These are phyloP conservation scores for Pseudopleuronectes americanus DNA, from an alignment of 2,797 vertebrate genomes.

Conservation along the genomic window DNA sequence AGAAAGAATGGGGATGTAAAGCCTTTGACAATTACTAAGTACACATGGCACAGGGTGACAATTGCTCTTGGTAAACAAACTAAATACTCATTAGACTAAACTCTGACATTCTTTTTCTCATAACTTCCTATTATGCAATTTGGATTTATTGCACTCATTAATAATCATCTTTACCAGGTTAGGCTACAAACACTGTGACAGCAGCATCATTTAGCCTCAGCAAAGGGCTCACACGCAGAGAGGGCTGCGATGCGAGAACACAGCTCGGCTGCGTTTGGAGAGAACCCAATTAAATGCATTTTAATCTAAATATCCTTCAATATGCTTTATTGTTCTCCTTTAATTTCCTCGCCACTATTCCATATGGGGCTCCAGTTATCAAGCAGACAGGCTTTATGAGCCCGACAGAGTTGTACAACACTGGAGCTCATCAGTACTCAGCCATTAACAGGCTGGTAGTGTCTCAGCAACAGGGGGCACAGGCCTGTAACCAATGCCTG, in stretches of 20 bases:
- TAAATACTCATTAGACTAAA: constrained; percentile 78
- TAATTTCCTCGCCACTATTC: constrained; percentile 72
- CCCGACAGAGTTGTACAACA: constrained; percentile 46
- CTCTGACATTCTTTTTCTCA: constrained; percentile 76
- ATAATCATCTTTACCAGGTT: constrained; percentile 96
- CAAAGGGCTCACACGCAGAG: constrained; percentile 81
- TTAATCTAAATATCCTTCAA: constrained; percentile 82
- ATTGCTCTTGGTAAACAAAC: constrained; percentile 82
- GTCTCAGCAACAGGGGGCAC: constrained; percentile 49
- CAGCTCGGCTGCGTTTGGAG: constrained; percentile 65
- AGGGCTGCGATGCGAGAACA: constrained; percentile 87
- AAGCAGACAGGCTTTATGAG: constrained; percentile 73
- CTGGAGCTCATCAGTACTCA: constrained; percentile 60
- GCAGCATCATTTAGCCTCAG: constrained; percentile 89
- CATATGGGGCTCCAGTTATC: constrained; percentile 71
- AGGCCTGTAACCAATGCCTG: constrained; percentile 39
- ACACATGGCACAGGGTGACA: constrained; percentile 61
- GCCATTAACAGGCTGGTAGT: constrained; percentile 55
- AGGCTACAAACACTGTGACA: constrained; percentile 87
- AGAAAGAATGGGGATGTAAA: constrained; percentile 69
- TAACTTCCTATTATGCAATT: constrained; percentile 85
- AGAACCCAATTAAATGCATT: constrained; percentile 80
- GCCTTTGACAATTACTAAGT: constrained; percentile 84
- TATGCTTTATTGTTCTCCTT: constrained; percentile 76
- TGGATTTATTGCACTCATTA: constrained; percentile 96